A percentile compares a stretch with the other conserved stretches of the same genome.
phyloP scores from a whole-genome alignment of 1,140 invertebrate species.

The Plutomurus gul region DNA sequence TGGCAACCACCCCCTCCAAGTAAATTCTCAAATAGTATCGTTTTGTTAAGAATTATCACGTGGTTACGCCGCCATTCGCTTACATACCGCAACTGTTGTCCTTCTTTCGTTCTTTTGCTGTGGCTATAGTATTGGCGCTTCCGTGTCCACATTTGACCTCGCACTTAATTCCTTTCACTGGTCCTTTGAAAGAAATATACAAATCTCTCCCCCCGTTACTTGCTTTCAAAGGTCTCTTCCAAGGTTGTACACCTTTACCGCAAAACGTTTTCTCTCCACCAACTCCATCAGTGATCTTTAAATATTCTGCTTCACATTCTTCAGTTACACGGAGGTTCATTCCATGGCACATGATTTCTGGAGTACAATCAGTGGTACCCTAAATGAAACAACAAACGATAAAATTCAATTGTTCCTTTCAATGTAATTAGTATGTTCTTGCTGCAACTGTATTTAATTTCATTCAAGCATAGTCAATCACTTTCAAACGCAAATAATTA shows the following conservation, averaged over 20 bases:
- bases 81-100: not conserved
- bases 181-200: not conserved
- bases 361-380: not conserved
- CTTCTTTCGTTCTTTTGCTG: not conserved
- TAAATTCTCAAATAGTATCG: no score
- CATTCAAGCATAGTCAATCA: no score
- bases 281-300: slow-evolving; percentile 25
- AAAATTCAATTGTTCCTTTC: not conserved
- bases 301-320: slow-evolving; percentile 7
- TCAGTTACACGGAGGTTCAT: not conserved
- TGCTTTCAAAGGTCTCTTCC: not conserved
- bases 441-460: no score
- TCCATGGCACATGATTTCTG: not conserved
- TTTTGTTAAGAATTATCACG: no score
- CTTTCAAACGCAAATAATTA: no score
- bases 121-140: not conserved
- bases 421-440: no score
- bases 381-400: not conserved
- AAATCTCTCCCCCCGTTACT: slow-evolving; percentile 7
- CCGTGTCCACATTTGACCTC: not conserved
- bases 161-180: not conserved
- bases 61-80: no score
- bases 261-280: slow-evolving; percentile 4
- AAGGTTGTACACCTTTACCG: not conserved
- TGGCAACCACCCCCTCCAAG: no score